A percentile compares a stretch with the other conserved stretches of the same genome.
Evolutionary conservation across 2,888 invertebrate genomes (phyloP).

Genomic region (Cetonia aurata): DNA sequence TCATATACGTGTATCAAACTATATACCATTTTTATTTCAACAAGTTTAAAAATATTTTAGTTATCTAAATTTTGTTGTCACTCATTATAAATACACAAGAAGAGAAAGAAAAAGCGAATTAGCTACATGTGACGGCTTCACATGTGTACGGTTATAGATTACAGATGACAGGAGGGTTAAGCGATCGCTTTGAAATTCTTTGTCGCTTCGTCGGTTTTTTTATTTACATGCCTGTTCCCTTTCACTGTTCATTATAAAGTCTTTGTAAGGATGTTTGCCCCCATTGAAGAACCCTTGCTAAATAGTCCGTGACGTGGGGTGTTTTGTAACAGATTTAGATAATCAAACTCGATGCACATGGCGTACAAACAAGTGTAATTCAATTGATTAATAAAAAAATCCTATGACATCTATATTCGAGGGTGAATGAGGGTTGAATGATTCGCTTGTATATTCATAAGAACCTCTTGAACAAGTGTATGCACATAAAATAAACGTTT

Average conservation of each 20-base stretch:
- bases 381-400: conserved; percentile 20
- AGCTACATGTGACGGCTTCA: conserved; percentile 1
- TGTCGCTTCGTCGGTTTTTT: conserved; percentile 26
- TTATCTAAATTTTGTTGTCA: too few species aligned
- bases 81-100: not conserved
- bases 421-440: not conserved
- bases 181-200: conserved; percentile 21
- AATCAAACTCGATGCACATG: conserved; percentile 13
- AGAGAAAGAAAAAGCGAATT: not conserved
- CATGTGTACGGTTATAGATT: conserved; percentile 18
- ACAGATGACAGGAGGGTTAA: conserved; percentile 21
- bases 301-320: conserved; percentile 43
- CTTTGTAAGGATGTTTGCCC: conserved; percentile 34
- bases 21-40: too few species aligned
- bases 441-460: not conserved
- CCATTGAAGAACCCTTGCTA: conserved; percentile 12
- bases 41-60: too few species aligned
- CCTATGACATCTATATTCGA: conserved; percentile 19
- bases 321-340: conserved; percentile 40
- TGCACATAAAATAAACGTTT: not conserved
- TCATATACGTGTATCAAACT: too few species aligned
- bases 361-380: conserved; percentile 16
- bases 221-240: conserved; percentile 26
- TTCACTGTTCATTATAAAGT: conserved; percentile 34
- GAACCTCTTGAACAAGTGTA: conserved; percentile 10